These are phyloP conservation scores for Apostichopus parvimensis DNA, from an alignment of 35 echinoderm and acorn worm genomes.

Conservation along the genomic window DNA sequence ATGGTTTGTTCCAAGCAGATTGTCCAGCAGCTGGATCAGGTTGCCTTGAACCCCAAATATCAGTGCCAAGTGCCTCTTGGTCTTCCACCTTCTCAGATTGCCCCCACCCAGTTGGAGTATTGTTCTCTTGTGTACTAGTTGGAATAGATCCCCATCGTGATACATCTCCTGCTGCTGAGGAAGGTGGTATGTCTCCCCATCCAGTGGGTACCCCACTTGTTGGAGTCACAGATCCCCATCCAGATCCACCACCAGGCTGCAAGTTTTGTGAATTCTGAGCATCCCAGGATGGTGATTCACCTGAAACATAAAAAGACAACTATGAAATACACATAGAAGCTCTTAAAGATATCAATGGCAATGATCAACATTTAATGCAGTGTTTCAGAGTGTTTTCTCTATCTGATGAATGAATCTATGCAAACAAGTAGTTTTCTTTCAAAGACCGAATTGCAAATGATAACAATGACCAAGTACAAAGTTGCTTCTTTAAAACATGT, in stretches of 20 bases:
- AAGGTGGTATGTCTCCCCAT: constrained; percentile 53
- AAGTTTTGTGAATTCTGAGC: constrained; percentile 23
- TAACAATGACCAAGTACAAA: no score
- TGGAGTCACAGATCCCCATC: constrained; percentile 52
- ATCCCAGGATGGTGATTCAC: constrained; percentile 32
- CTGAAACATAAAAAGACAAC: background rate
- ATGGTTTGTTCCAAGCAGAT: constrained; percentile 53
- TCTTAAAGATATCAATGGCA: no score
- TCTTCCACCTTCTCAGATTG: constrained; percentile 43
- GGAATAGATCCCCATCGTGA: constrained; percentile 38
- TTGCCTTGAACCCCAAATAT: constrained; percentile 43
- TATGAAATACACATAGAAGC: no score
- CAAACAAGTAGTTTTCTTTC: no score
- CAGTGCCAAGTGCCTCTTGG: constrained; percentile 46
- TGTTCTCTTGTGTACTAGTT: constrained; percentile 1
- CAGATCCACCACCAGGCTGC: constrained; percentile 1
- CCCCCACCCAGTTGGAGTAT: constrained; percentile 36
- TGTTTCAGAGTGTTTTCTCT: no score
- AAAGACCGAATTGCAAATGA: no score
- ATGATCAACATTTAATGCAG: no score
- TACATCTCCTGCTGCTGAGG: background rate
- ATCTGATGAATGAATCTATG: no score
- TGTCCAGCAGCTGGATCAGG: background rate
- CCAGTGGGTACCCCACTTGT: constrained; percentile 28
- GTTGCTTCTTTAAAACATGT: no score